A percentile compares a stretch with the other conserved stretches of the same genome.
phyloP scores from a whole-genome alignment of 2,888 invertebrate genomes.

The Agrypnus murinus region DNA sequence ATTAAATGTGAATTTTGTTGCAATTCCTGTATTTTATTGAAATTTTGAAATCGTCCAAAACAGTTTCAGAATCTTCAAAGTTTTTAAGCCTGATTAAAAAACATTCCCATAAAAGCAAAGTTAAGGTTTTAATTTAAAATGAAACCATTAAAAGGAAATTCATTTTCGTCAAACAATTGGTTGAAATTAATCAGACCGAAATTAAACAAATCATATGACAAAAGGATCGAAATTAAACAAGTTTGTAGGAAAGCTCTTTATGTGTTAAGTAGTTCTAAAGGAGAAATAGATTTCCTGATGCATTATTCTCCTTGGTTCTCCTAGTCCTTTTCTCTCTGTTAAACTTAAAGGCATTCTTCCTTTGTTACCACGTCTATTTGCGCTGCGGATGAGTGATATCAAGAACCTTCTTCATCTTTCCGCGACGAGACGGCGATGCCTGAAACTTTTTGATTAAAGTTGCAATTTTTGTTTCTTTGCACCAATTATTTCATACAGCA shows the following conservation, averaged over 20 bases:
- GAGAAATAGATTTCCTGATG: slow-evolving; percentile 54
- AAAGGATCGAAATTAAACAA: slow-evolving; percentile 58
- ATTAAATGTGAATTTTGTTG: too few relatives aligned
- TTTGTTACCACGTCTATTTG: slow-evolving; percentile 49
- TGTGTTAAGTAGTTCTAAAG: slow-evolving; percentile 52
- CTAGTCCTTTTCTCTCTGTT: slow-evolving; percentile 44
- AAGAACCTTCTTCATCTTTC: slow-evolving; percentile 28
- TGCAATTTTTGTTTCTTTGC: too few relatives aligned
- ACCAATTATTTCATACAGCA: too few relatives aligned
- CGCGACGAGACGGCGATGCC: slow-evolving; percentile 16
- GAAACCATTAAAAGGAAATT: too few relatives aligned
- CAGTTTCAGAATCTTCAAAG: too few relatives aligned
- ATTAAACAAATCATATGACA: slow-evolving; percentile 62
- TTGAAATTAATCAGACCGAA: slow-evolving; percentile 63
- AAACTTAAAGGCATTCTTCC: slow-evolving; percentile 48
- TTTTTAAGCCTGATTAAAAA: too few relatives aligned
- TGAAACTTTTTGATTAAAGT: too few relatives aligned
- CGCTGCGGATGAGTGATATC: slow-evolving; percentile 45
- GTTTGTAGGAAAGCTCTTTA: slow-evolving; percentile 55
- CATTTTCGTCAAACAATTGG: slow-evolving; percentile 65
- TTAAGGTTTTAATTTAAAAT: too few relatives aligned
- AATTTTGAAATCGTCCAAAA: too few relatives aligned
- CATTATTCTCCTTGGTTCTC: too few relatives aligned
- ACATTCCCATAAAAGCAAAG: too few relatives aligned
- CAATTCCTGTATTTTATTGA: too few relatives aligned